These are phyloP conservation scores for Ischnura elegans DNA, from an alignment of 2,888 invertebrate species.

Conservation along the genomic window DNA sequence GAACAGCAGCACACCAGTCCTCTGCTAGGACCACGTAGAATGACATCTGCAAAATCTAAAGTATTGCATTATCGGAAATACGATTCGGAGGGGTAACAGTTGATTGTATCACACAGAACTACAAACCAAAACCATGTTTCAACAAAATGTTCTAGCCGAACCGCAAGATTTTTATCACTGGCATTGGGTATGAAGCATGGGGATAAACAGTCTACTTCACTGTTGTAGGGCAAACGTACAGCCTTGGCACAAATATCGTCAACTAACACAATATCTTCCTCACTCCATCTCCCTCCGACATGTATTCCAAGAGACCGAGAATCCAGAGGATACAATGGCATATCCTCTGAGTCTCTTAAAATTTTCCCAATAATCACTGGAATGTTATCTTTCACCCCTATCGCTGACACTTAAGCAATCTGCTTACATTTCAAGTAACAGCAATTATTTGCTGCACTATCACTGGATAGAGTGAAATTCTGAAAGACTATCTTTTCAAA, in stretches of 20 bases:
- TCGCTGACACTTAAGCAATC: no score
- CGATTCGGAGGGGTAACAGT: no score
- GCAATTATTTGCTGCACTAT: no score
- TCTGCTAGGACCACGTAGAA: background rate
- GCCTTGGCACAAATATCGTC: background rate
- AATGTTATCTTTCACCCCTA: no score
- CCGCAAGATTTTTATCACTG: no score
- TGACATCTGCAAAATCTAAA: background rate
- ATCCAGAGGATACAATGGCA: background rate
- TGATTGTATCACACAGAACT: no score
- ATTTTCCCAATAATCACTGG: no score
- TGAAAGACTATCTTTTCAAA: no score
- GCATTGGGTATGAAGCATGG: background rate
- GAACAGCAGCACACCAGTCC: background rate
- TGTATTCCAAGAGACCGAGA: background rate
- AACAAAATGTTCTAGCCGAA: no score
- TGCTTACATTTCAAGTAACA: no score
- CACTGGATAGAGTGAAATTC: no score
- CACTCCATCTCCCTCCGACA: background rate
- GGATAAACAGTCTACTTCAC: background rate
- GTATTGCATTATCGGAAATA: background rate
- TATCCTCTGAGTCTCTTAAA: background rate
- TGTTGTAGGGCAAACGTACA: background rate
- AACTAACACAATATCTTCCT: background rate
- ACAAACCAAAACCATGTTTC: no score